phyloP scores from a whole-genome alignment of 2,797 vertebrate species.

The Gymnopithys bicolor region DNA sequence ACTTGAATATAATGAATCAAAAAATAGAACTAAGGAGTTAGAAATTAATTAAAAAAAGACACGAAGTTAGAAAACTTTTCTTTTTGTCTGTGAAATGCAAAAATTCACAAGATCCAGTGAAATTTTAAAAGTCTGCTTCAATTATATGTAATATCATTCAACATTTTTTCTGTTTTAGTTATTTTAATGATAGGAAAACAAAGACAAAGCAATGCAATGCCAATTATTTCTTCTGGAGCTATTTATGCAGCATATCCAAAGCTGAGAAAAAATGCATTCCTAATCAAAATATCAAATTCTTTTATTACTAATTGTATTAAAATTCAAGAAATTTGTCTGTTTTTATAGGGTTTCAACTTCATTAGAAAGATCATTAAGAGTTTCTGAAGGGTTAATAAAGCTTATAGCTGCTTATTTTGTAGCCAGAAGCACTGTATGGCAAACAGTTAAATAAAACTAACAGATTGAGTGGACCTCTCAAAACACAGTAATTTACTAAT shows the following conservation, averaged over 20 bases:
- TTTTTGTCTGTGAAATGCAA: not conserved
- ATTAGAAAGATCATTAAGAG: not conserved
- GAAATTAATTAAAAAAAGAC: conserved; percentile 55
- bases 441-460: not conserved
- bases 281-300: not conserved
- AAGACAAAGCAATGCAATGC: not conserved
- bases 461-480: not conserved
- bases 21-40: conserved; percentile 1
- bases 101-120: not conserved
- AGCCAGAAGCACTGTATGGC: not conserved
- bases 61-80: not conserved
- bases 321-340: not conserved
- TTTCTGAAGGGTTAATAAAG: conserved; percentile 4
- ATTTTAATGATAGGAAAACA: not conserved
- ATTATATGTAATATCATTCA: not conserved
- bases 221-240: not conserved
- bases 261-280: not conserved
- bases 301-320: not conserved
- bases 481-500: not conserved
- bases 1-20: conserved; percentile 36
- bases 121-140: not conserved
- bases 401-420: not conserved
- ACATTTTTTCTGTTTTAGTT: not conserved
- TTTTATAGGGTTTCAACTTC: not conserved
- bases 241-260: not conserved